Conservation (phyloP, 2,888 invertebrate genomes). For the Metalampra italica region DNA sequence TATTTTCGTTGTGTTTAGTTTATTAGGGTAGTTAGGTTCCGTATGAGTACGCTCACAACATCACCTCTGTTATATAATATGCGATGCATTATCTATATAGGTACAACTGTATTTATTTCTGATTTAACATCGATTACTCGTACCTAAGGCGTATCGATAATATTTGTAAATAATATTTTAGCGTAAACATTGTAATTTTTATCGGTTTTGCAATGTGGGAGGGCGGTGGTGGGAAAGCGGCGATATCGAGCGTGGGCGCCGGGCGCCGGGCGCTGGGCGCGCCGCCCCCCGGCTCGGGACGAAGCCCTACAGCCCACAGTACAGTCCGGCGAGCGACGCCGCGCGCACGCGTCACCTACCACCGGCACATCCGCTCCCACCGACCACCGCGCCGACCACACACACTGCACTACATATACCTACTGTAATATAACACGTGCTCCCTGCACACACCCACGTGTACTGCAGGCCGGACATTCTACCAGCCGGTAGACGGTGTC, state of each 20-base stretch:
- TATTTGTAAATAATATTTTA: constrained; percentile 9
- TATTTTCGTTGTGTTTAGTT: too few relatives aligned
- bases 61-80: too few relatives aligned
- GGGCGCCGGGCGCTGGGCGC: constrained; percentile 24
- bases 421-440: constrained; percentile 6
- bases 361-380: constrained; percentile 17
- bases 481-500: constrained; percentile 19
- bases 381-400: constrained; percentile 17
- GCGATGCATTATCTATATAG: too few relatives aligned
- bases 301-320: constrained; percentile 73
- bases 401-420: constrained; percentile 21
- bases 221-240: constrained; percentile 69
- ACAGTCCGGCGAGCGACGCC: constrained; percentile 52
- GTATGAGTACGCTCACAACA: too few relatives aligned
- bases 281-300: constrained; percentile 46
- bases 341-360: constrained; percentile 25
- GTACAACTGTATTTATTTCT: too few relatives aligned
- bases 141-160: too few relatives aligned
- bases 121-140: too few relatives aligned
- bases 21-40: too few relatives aligned
- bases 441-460: constrained; percentile 9
- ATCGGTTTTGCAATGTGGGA: constrained; percentile 69
- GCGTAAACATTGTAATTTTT: constrained; percentile 51
- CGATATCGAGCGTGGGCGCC: constrained; percentile 72
- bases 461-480: constrained; percentile 1